Conservation (phyloP, 2,888 invertebrate genomes). For the Maniola hyperantus region DNA sequence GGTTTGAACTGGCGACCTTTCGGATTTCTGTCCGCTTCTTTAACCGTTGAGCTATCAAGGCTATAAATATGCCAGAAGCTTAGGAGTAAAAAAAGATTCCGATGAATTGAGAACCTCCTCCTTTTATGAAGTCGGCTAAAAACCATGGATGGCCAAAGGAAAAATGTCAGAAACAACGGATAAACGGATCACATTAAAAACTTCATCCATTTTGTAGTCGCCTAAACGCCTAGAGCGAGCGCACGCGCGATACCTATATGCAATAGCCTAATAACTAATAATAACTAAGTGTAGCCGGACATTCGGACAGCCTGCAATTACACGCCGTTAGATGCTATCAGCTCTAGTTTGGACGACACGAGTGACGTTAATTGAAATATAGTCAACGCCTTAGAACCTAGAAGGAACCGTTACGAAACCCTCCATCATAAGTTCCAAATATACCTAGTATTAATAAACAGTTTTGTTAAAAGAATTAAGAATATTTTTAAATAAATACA, state of each 20-base stretch:
- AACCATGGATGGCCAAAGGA: not conserved
- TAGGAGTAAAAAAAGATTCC: no score
- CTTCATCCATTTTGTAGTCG: conserved; percentile 20
- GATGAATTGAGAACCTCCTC: no score
- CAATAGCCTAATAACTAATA: conserved; percentile 47
- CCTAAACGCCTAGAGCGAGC: conserved; percentile 40
- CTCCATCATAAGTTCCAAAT: not conserved
- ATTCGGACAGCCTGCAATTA: conserved; percentile 45
- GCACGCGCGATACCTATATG: conserved; percentile 47
- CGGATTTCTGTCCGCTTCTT: no score
- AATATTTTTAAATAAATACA: no score
- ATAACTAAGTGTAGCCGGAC: conserved; percentile 41
- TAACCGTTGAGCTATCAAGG: no score
- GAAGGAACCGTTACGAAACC: conserved; percentile 13
- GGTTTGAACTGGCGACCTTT: no score
- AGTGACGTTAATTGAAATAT: conserved; percentile 38
- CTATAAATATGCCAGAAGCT: no score
- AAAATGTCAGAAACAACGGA: not conserved
- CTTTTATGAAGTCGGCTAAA: no score
- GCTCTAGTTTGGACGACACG: conserved; percentile 27
- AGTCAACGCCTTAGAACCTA: conserved; percentile 30
- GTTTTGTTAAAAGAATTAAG: no score
- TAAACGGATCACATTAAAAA: conserved; percentile 17
- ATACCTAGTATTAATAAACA: no score
- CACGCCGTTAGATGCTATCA: conserved; percentile 42